phyloP scores from a whole-genome alignment of 2,797 vertebrate species.

The Corythornis leucogaster region DNA sequence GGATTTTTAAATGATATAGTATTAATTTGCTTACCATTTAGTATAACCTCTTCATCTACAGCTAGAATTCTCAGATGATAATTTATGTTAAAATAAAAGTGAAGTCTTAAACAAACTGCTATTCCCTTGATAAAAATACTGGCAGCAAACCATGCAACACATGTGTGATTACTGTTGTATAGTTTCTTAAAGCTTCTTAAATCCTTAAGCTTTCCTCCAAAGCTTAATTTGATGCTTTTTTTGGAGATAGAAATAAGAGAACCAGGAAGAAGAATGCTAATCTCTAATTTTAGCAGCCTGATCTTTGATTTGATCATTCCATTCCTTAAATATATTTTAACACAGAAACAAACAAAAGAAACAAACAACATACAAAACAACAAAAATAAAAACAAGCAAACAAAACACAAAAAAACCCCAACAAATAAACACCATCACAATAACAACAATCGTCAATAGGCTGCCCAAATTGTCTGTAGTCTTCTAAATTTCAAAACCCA shows the following conservation, averaged over 20 bases:
- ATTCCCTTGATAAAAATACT: background rate
- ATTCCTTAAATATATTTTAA: background rate
- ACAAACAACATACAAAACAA: background rate
- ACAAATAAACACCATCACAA: rapidly evolving
- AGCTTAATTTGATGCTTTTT: background rate
- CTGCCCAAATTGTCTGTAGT: no score
- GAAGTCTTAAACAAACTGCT: background rate
- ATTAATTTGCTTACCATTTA: background rate
- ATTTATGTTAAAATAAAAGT: background rate
- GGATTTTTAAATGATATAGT: background rate
- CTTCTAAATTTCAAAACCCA: no score
- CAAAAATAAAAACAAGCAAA: background rate
- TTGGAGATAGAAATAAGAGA: background rate
- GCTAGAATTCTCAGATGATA: background rate
- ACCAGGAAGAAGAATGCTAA: background rate
- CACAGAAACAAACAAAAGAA: background rate
- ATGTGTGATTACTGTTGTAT: background rate
- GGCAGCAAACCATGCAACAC: background rate
- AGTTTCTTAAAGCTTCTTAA: background rate
- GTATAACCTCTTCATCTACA: background rate
- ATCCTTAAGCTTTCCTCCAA: background rate
- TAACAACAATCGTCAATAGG: no score
- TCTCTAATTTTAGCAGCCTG: background rate
- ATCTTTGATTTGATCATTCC: background rate
- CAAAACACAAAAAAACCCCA: no score